These are phyloP conservation scores for Homarus gammarus DNA, from an alignment of 2,888 invertebrate genomes.

Conservation along the genomic window DNA sequence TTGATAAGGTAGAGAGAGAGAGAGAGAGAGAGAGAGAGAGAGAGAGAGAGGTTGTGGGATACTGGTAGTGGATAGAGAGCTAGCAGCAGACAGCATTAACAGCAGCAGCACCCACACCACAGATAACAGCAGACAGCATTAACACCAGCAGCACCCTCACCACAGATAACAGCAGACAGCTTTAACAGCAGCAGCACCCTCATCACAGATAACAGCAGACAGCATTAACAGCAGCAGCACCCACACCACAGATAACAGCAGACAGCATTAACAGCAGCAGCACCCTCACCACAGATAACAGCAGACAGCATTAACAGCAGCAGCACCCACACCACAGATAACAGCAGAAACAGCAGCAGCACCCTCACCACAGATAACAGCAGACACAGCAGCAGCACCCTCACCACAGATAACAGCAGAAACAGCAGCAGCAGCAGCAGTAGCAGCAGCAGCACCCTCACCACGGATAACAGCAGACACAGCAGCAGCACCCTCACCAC, in stretches of 20 bases:
- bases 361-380: neutral
- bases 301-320: neutral
- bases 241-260: neutral
- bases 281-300: neutral
- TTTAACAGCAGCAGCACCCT: neutral
- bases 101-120: too few species aligned
- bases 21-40: constrained; percentile 9
- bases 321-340: neutral
- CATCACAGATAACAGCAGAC: neutral
- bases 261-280: neutral
- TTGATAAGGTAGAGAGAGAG: neutral
- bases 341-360: neutral
- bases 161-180: neutral
- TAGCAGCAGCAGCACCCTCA: neutral
- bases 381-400: neutral
- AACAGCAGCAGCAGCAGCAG: neutral
- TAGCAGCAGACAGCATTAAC: neutral
- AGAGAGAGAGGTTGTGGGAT: neutral
- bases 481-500: neutral
- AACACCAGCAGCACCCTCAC: neutral
- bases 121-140: neutral
- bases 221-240: too few species aligned
- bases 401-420: neutral
- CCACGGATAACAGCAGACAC: neutral
- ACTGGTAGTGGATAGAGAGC: neutral